Evolutionary conservation across 1,140 invertebrate genomes (phyloP), one percentile per base, ranked within the genome.

Genomic region (Dendrolimus kikuchii): DNA sequence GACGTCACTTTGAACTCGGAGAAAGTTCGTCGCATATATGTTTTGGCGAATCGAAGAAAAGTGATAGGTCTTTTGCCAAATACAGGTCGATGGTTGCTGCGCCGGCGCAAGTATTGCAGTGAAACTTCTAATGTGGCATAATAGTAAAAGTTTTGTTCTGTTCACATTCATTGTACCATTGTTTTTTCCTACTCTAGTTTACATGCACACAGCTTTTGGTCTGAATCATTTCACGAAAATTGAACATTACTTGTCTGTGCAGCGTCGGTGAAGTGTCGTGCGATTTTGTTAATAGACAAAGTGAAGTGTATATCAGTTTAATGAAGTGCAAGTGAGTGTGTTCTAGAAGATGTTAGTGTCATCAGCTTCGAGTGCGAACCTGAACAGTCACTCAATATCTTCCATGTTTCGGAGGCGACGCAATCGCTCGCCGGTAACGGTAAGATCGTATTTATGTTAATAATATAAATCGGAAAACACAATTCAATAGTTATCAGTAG

Each of bases 301-400:
- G 43, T 45, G 43, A 8, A n/a, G 6, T 57, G 49, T 23, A 23
- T 23, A 23, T 23, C 23, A 23, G 23, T 23, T 23, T 23, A 23
- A 23, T 23, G 23, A 36, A 43, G 46, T 53, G 55, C 49, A 43
- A 55, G 52, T 64, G 51, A 54, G 51, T 40, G 60, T 61, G 51
- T 46, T 57, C 47, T 59, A 53, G 39, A 76, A 70, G 62, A 82
- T 82, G 80, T 67, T 81, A 58, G 70, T 74, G 58, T 81, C 77
- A 3, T 62, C 71, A 8, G 64, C 66, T 5, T 66, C 77, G 40
- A 43, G 52, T 6, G 67, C 72, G 7, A 76, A 68, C 59, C 49
- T 79, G n/a, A 73, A 66, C 44, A 68, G 71, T 40, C 69, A 81
- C 46, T 64, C 80, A 4, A 39, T 83, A 53, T 70, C 77, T 5